Base-by-base conservation (phyloP, 2,888 invertebrate species). In the Brachyptera risi region DNA sequence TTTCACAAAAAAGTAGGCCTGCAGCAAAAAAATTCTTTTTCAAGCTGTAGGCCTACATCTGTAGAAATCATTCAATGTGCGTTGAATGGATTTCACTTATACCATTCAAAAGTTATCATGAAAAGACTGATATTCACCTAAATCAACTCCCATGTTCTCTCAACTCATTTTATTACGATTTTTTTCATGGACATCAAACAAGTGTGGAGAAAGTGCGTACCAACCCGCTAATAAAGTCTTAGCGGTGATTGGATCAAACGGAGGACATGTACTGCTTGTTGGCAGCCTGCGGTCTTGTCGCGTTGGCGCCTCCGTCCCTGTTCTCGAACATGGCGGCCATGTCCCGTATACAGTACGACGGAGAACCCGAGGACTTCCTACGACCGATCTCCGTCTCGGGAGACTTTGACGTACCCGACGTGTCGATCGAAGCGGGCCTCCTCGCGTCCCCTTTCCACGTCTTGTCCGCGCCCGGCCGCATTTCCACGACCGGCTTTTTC, bases 251-350 rank as follows among this genome's bases (percentile, higher is more conserved):
- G 13, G n/a, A 2, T 9, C 19, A 23, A 11, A 37, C 15, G 37
- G 23, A 56, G 21, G 38, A 56, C 15, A 37, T 19, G 21, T 17
- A 44, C 21, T 44, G 44, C 13, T 37, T 54, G 2, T 19, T 23
- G 19, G 35, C 7, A 9, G 54, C 19, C 17, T 35, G 35, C n/a
- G n/a, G n/a, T n/a, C n/a, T n/a, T 11, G 5, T 13, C 3, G 40
- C 13, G 4, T 38, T 49, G 57, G 19, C 44, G 11, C 17, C 35
- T 9, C n/a, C n/a, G 50, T 64, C 64, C 38, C 42, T 54, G 27
- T 38, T 61, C 38, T 90, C 90, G 72, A 90, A 90, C 73, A 90
- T 83, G 65, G 90, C 90, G 64, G 90, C 85, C 83, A 90, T 89
- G 73, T 90, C 89, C 69, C 86, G 84, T 68, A 90, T 90, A 72